A percentile compares a stretch with the other conserved stretches of the same genome.
phyloP scores from a whole-genome alignment of 2,797 vertebrate genomes.

The Enteromius radiatus region DNA sequence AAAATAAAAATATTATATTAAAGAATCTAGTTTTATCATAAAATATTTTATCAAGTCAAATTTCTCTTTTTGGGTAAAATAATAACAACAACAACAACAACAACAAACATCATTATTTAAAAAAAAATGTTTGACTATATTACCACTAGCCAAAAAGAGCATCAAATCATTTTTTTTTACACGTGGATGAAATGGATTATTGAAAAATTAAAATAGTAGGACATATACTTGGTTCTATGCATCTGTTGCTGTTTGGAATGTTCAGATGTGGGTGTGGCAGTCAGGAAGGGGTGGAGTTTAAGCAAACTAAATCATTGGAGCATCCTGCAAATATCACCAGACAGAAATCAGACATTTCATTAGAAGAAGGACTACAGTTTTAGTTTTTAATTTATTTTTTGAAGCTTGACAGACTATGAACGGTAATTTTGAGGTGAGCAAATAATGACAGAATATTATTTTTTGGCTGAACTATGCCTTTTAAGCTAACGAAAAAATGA shows the following conservation, averaged over 20 bases:
- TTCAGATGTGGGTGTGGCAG: not conserved
- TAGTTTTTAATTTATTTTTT: not conserved
- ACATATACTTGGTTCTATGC: not conserved
- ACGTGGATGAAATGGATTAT: not conserved
- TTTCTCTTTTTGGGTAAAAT: not conserved
- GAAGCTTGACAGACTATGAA: conserved; percentile 4
- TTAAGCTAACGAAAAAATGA: conserved; percentile 52
- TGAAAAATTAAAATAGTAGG: not conserved
- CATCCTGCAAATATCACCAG: not conserved
- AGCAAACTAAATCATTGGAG: not conserved
- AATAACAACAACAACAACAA: not conserved
- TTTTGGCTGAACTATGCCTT: conserved; percentile 18
- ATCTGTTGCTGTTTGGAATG: not conserved
- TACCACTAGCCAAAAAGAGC: not conserved
- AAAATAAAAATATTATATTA: not conserved
- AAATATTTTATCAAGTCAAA: not conserved
- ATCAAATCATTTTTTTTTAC: not conserved
- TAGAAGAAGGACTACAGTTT: not conserved
- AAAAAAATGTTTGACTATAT: not conserved
- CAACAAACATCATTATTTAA: too few species aligned
- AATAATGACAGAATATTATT: not conserved
- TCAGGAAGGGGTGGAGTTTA: not conserved
- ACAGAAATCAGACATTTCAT: not conserved
- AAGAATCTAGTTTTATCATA: not conserved
- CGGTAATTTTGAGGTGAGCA: not conserved